These are phyloP conservation scores for Zoanthus sociatus DNA, from an alignment of 92 coral and sea anemone species.

Conservation along the genomic window DNA sequence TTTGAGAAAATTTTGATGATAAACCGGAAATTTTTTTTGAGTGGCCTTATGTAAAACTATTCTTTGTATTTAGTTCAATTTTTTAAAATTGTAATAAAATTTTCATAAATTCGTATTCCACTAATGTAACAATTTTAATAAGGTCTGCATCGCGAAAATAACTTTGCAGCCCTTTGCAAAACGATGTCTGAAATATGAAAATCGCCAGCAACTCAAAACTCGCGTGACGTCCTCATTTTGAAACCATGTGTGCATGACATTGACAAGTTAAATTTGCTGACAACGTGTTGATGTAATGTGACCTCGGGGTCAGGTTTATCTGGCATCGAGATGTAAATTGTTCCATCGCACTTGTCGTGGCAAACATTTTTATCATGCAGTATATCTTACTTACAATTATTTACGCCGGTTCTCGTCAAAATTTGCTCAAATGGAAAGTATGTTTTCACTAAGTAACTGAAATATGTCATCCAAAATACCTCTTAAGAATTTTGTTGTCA, in stretches of 20 bases:
- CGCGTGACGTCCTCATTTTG: not conserved
- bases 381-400: not conserved
- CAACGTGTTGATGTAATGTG: not conserved
- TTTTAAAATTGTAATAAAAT: too few species aligned
- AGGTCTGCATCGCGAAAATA: not conserved
- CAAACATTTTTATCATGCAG: not conserved
- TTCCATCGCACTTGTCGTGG: not conserved
- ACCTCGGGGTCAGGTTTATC: not conserved
- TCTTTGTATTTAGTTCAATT: too few species aligned
- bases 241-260: not conserved
- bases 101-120: too few species aligned
- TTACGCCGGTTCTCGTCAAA: not conserved
- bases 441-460: not conserved
- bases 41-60: too few species aligned
- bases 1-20: too few species aligned
- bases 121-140: too few species aligned
- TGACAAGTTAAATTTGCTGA: not conserved
- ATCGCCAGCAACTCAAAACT: not conserved
- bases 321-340: not conserved
- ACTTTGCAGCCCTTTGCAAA: not conserved
- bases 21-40: too few species aligned
- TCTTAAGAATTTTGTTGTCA: not conserved
- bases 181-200: not conserved
- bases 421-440: not conserved
- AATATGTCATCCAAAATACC: slow-evolving; percentile 1